phyloP scores from a whole-genome alignment of 2,113 vertebrate species.

The Ctenomys sociabilis region DNA sequence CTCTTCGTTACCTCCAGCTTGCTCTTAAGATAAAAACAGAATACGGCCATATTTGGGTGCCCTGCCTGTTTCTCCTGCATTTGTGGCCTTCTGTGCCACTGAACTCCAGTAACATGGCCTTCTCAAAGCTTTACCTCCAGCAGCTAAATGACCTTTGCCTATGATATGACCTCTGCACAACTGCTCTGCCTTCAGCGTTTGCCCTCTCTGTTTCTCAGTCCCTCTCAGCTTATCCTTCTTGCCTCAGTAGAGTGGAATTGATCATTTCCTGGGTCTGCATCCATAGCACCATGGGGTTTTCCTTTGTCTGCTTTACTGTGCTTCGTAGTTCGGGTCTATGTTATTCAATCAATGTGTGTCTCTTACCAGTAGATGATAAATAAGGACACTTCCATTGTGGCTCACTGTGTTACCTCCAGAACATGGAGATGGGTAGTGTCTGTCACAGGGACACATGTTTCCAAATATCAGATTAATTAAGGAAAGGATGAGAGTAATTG shows the following conservation, averaged over 20 bases:
- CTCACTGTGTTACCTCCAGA: neutral
- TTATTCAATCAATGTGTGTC: neutral
- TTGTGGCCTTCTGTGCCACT: neutral
- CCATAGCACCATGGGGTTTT: accelerated
- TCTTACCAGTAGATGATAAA: neutral
- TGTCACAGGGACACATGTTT: neutral
- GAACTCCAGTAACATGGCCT: neutral
- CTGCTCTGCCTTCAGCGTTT: neutral
- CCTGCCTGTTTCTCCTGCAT: neutral
- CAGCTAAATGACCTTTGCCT: neutral
- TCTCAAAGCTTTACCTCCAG: neutral
- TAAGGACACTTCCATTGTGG: neutral
- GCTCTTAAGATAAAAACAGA: neutral
- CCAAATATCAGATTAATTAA: neutral
- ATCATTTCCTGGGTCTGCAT: neutral
- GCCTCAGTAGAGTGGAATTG: neutral
- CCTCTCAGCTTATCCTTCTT: neutral
- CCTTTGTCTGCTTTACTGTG: neutral
- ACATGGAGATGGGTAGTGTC: neutral
- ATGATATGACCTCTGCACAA: neutral
- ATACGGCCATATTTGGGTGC: neutral
- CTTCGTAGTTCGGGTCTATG: neutral
- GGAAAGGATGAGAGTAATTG: neutral
- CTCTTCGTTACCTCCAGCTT: neutral
- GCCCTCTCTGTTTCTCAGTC: neutral